phyloP scores from a whole-genome alignment of 2,888 invertebrate genomes.

The Pristionchus fissidentatus region DNA sequence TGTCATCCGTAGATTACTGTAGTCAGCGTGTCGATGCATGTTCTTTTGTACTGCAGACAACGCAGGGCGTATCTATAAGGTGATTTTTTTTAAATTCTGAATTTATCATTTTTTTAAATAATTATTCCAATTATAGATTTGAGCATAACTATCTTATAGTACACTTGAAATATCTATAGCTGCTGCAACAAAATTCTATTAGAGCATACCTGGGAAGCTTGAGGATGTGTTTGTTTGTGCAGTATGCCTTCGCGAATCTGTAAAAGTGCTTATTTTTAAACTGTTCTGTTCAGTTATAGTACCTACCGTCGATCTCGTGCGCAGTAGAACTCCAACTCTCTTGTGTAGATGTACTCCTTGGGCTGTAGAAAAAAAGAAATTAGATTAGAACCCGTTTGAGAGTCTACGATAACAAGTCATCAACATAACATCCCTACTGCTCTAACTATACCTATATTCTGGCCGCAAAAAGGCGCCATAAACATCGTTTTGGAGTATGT shows the following conservation, averaged over 20 bases:
- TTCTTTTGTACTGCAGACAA: slow-evolving; percentile 25
- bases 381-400: not conserved
- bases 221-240: slow-evolving; percentile 26
- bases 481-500: too few relatives aligned
- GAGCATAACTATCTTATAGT: too few relatives aligned
- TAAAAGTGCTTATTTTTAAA: not conserved
- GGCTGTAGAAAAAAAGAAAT: not conserved
- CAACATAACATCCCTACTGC: too few relatives aligned
- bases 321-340: slow-evolving; percentile 28
- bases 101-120: not conserved
- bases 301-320: slow-evolving; percentile 2
- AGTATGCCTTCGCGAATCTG: slow-evolving; percentile 26
- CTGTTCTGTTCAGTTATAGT: not conserved
- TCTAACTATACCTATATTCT: too few relatives aligned
- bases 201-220: slow-evolving; percentile 36
- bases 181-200: too few relatives aligned
- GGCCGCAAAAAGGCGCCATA: too few relatives aligned
- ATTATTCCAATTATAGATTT: too few relatives aligned
- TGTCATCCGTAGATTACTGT: slow-evolving; percentile 40
- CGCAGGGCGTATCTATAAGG: slow-evolving; percentile 30
- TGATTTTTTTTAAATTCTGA: not conserved
- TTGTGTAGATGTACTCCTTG: slow-evolving; percentile 34
- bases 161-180: too few relatives aligned
- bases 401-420: too few relatives aligned
- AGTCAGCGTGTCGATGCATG: slow-evolving; percentile 38